Percentiles rank a stretch among this genome's conserved stretches.
Evolutionary conservation across 1,140 invertebrate species (phyloP).

Genomic region (Macrobrachium nipponense): DNA sequence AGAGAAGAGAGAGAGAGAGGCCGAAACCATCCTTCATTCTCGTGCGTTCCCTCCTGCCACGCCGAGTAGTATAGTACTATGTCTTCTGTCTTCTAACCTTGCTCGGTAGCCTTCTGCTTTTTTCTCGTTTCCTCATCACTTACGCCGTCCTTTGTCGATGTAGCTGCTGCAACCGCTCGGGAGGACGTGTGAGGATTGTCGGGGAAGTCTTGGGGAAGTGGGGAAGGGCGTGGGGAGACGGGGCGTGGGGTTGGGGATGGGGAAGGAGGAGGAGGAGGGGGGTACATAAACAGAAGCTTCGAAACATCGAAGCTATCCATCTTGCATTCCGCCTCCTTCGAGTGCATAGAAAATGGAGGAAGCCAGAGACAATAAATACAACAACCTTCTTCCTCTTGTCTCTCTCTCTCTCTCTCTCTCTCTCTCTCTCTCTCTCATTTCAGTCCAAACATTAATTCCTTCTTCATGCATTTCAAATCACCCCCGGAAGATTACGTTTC

Average conservation of each 20-base stretch:
- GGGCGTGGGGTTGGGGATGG: no score
- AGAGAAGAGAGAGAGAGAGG: no score
- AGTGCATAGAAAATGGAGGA: no score
- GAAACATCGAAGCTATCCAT: no score
- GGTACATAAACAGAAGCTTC: no score
- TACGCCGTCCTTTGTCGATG: neutral
- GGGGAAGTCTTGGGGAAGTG: no score
- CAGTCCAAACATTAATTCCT: neutral
- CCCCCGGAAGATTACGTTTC: neutral
- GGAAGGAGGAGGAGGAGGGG: no score
- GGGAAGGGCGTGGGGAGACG: no score
- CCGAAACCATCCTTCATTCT: neutral
- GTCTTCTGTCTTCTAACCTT: neutral
- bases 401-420: neutral
- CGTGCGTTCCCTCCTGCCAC: neutral
- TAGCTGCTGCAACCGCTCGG: no score
- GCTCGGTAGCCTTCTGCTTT: neutral
- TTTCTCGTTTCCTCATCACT: neutral
- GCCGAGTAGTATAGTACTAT: neutral
- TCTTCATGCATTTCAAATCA: neutral
- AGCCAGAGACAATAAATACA: no score
- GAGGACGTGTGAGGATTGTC: no score
- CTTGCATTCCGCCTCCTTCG: no score
- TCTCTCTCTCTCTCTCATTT: conserved; percentile 13
- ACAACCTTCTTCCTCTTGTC: neutral